Conservation (phyloP, 2,888 invertebrate genomes). For the Ectemnius continuus region DNA sequence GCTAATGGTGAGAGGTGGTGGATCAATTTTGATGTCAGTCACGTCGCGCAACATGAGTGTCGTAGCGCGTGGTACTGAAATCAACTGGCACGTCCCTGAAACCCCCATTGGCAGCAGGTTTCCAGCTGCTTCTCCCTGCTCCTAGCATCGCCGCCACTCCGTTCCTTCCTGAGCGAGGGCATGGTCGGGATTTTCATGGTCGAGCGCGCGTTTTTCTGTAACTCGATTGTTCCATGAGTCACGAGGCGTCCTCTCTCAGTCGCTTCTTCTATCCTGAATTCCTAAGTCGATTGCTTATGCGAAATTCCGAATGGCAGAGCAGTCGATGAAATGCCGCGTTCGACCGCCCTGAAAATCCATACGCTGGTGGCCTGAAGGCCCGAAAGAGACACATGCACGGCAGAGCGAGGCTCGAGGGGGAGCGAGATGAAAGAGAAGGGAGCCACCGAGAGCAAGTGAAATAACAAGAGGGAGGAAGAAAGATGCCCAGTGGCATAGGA, state of each 20-base stretch:
- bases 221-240: conserved; percentile 19
- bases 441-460: conserved; percentile 16
- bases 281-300: not conserved
- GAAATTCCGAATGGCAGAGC: not conserved
- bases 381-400: conserved; percentile 13
- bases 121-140: conserved; percentile 48
- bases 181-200: conserved; percentile 47
- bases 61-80: conserved; percentile 43
- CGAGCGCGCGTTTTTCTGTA: conserved; percentile 20
- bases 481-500: conserved; percentile 17
- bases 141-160: conserved; percentile 26
- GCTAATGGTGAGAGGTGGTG: not conserved
- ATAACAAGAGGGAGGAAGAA: conserved; percentile 9
- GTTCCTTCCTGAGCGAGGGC: conserved; percentile 29
- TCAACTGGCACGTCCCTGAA: conserved; percentile 44
- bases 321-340: conserved; percentile 18
- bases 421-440: conserved; percentile 19
- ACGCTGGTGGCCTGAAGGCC: conserved; percentile 7
- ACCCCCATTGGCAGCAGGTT: conserved; percentile 48
- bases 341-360: conserved; percentile 40
- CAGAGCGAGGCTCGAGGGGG: not conserved
- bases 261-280: not conserved
- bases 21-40: conserved; percentile 22
- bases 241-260: not conserved
- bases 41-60: conserved; percentile 33